Evolutionary conservation across 2,888 invertebrate species (phyloP).

Genomic region (Linnaemya vulpina): DNA sequence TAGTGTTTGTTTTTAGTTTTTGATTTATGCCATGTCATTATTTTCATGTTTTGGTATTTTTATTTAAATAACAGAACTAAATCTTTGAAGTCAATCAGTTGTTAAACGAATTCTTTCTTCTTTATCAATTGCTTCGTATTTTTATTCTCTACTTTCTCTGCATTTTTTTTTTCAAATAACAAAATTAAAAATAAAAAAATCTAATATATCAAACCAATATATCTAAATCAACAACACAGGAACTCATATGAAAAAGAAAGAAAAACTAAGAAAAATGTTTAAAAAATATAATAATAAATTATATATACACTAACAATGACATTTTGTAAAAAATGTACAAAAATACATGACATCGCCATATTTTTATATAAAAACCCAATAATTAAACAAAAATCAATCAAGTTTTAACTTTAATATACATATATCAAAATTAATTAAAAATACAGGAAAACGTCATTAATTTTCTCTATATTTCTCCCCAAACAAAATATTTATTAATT

Average conservation of each 20-base stretch:
- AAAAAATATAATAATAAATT: constrained; percentile 72
- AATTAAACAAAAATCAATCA: constrained; percentile 45
- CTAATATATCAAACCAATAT: constrained; percentile 54
- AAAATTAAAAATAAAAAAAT: constrained; percentile 57
- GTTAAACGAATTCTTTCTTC: constrained; percentile 76
- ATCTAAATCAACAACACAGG: constrained; percentile 73
- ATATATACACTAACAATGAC: constrained; percentile 68
- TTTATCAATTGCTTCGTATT: constrained; percentile 80
- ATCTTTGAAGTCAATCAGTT: constrained; percentile 71
- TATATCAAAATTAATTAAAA: constrained; percentile 34
- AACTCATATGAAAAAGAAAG: constrained; percentile 81
- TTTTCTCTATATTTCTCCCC: constrained; percentile 66
- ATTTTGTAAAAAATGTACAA: constrained; percentile 73
- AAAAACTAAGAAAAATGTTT: constrained; percentile 80
- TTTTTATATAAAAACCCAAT: constrained; percentile 49
- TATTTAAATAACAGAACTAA: constrained; percentile 60
- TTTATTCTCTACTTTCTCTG: constrained; percentile 82
- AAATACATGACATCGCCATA: constrained; percentile 62
- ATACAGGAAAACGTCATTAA: constrained; percentile 61
- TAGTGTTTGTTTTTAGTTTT: constrained; percentile 60
- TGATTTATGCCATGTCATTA: constrained; percentile 49
- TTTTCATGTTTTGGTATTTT: constrained; percentile 47
- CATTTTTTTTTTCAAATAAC: constrained; percentile 76
- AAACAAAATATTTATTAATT: constrained; percentile 64
- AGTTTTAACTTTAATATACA: constrained; percentile 64